Evolutionary conservation across 2,113 vertebrate genomes (phyloP).

Genomic region (Patagioenas fasciata): DNA sequence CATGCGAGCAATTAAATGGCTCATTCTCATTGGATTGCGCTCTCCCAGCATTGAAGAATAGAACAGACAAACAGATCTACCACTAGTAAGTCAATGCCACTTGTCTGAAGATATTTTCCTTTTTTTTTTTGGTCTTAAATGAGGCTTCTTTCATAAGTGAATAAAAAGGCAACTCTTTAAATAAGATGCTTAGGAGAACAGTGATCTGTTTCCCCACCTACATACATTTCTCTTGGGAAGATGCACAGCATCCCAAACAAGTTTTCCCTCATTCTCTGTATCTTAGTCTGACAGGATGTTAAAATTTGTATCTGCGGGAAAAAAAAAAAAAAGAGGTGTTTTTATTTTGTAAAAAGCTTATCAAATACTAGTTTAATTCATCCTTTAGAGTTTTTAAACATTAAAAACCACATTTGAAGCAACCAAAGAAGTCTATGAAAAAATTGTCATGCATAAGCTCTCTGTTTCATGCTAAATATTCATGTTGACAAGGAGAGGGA

Average conservation of each 20-base stretch:
- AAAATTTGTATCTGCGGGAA: slow-evolving; percentile 44
- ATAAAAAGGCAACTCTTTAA: slow-evolving; percentile 49
- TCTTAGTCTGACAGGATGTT: slow-evolving; percentile 12
- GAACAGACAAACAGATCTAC: neutral
- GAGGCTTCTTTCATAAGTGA: neutral
- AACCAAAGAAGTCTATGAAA: slow-evolving; percentile 50
- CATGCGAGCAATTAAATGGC: neutral
- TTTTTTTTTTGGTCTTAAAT: neutral
- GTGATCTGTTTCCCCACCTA: neutral
- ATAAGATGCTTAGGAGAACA: neutral
- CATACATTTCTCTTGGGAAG: neutral
- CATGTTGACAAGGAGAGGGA: slow-evolving; percentile 16
- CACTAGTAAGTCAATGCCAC: neutral
- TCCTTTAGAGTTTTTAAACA: slow-evolving; percentile 41
- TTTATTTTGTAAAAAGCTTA: slow-evolving; percentile 57
- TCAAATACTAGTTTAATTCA: slow-evolving; percentile 51
- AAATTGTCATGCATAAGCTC: slow-evolving; percentile 41
- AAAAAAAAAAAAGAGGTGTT: neutral
- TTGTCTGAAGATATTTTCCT: neutral
- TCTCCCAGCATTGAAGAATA: neutral
- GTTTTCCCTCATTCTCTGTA: slow-evolving; percentile 4
- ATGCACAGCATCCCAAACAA: slow-evolving; percentile 15
- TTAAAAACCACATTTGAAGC: slow-evolving; percentile 53
- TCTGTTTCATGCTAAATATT: slow-evolving; percentile 55
- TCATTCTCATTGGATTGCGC: neutral